Evolutionary conservation across 2,888 invertebrate species (phyloP), one percentile per base, ranked within the genome.

Genomic region (Lasius platythorax): DNA sequence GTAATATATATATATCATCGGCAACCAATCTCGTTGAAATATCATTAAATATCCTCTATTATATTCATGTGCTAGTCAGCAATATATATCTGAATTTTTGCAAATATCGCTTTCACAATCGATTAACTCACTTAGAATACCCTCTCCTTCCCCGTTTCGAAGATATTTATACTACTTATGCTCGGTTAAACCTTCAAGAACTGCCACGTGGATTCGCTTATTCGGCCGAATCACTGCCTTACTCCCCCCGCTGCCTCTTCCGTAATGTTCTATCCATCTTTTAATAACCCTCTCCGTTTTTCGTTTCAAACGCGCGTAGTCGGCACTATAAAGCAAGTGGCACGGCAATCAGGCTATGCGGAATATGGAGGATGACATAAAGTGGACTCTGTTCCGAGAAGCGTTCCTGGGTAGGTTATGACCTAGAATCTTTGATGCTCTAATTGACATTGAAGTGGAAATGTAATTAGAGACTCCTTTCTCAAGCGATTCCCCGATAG

Each of bases 321-420:
- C 70, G 85, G 37, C 76, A 85, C 78, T 76, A 81, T 66, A 83
- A 72, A 56, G 75, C 88, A 78, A 90, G 87, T 89, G 87, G 85
- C 86, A 84, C 76, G 85, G 82, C 91, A 91, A 91, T 90, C 87
- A 88, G 87, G 88, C 91, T 90, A 88, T 66, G 30, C 64, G 53
- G 82, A 88, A 91, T 87, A 90, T 86, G 85, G 72, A 87, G 83
- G 63, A 86, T 56, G 86, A 87, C 87, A 87, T 89, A 85, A 89
- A 84, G 87, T 86, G 78, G 82, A 63, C 72, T 78, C 79, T 28
- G 9, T 56, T 82, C 74, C 58, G 30, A 83, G 84, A 75, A 83
- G 76, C 84, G 82, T 85, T 88, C 82, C 82, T 89, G 84, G 50
- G 83, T 79, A 15, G 81, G 76, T 85, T 87, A 87, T 84, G 72